phyloP scores from a whole-genome alignment of 2,888 invertebrate species.

The Nymphalis polychloros region DNA sequence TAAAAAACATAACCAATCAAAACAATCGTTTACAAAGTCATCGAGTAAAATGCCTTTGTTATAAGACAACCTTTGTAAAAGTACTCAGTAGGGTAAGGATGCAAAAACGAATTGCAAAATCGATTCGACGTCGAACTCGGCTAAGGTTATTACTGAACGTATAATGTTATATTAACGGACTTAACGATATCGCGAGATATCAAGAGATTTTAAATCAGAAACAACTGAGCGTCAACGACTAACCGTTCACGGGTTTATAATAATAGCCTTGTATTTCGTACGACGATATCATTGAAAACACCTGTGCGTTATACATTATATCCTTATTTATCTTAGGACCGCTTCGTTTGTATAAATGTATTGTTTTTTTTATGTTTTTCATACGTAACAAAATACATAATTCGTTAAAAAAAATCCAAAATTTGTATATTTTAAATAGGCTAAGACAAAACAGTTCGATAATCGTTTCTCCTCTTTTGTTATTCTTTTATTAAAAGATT shows the following conservation, averaged over 20 bases:
- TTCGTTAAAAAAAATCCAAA: no score
- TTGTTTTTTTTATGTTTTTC: neutral
- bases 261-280: constrained; percentile 29
- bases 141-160: constrained; percentile 36
- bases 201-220: constrained; percentile 25
- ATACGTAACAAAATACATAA: neutral
- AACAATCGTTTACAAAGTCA: neutral
- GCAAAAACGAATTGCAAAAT: constrained; percentile 39
- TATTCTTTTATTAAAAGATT: neutral
- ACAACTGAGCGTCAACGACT: constrained; percentile 16
- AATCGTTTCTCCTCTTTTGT: no score
- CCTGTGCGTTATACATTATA: constrained; percentile 21
- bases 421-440: no score
- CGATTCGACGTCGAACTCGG: constrained; percentile 35
- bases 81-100: constrained; percentile 31
- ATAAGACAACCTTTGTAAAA: constrained; percentile 28
- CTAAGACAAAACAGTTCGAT: no score
- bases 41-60: constrained; percentile 26
- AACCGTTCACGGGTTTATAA: constrained; percentile 24
- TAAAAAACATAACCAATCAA: neutral
- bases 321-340: constrained; percentile 9
- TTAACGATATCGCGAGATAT: constrained; percentile 20
- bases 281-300: constrained; percentile 29
- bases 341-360: neutral
- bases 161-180: constrained; percentile 24